Base-by-base conservation (phyloP, 1,140 invertebrate genomes). In the Ceratitis capitata region DNA sequence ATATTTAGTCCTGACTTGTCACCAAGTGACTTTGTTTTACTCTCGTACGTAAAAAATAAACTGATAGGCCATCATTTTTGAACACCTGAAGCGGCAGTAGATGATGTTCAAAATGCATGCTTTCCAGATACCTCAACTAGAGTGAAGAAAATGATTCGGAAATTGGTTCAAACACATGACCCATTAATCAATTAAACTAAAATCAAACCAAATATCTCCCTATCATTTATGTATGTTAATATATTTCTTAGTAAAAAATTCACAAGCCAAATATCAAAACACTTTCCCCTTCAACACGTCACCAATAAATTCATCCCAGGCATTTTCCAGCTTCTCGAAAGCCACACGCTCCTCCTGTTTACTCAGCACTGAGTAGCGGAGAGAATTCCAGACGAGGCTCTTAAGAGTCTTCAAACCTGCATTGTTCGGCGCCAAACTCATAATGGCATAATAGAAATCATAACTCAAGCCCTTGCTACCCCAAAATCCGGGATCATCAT, bases 401-500 rank as follows among this genome's bases (percentile, higher is more conserved):
- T 96, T 96, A 0, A 96, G 91, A 2, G 94, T 89, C 47, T 93
- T 92, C 10, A 96, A 90, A 82, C 95, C 95, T 3, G 93, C 93
- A 26, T 93, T 91, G 5, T 91, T 88, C 2, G 95, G 94, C 85
- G 94, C 94, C 14, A 96, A 91, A 0, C 93, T 95, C 93, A 96
- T 95, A 86, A 96, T 96, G 4, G 95, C 94, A 88, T 95, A 94
- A 88, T 96, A 96, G 85, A 95, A 95, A 87, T 96, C 96, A 86
- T 96, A 94, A 61, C 94, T 95, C 4, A 96, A 88, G 0, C 92
- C 95, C 58, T 91, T 91, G 0, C 94, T 93, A 3, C 94, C 94
- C 95, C 95, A 96, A 6, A 95, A 92, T 6, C 93, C 93, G 0
- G 95, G 95, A 88, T 96, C 95, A 89, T 96, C 95, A 84, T 93